Percentiles rank a stretch among this genome's conserved stretches.
phyloP scores from a whole-genome alignment of 2,888 invertebrate species.

The Zygothrica quintamaculata region DNA sequence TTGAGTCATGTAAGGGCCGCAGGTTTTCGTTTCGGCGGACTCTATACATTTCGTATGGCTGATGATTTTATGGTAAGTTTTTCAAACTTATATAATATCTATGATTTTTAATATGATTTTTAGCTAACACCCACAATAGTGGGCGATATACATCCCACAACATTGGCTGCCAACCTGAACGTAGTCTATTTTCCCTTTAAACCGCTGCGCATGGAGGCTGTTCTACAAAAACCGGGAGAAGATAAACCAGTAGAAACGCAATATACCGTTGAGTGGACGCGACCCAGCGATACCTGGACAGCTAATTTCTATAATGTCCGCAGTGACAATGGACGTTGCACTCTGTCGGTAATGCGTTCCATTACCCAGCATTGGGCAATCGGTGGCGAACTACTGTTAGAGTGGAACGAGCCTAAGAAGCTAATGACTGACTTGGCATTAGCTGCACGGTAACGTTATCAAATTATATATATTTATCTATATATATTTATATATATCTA shows the following conservation, averaged over 20 bases:
- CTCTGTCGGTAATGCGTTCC: constrained; percentile 82
- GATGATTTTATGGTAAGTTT: constrained; percentile 80
- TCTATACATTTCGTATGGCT: constrained; percentile 71
- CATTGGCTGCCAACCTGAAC: constrained; percentile 82
- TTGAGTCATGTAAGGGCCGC: constrained; percentile 82
- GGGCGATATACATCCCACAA: constrained; percentile 83
- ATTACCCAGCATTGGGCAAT: constrained; percentile 78
- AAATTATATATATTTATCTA: no score
- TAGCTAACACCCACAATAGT: constrained; percentile 82
- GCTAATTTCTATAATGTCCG: constrained; percentile 80
- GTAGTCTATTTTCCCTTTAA: constrained; percentile 81
- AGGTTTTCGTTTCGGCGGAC: constrained; percentile 83
- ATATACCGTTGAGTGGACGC: constrained; percentile 74
- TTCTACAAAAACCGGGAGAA: constrained; percentile 71
- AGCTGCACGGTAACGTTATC: constrained; percentile 71
- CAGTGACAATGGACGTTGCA: constrained; percentile 76
- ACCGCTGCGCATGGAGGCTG: constrained; percentile 73
- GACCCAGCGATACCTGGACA: constrained; percentile 77
- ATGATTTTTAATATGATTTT: neutral
- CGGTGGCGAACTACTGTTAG: constrained; percentile 81
- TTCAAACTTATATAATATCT: neutral
- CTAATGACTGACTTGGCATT: constrained; percentile 75
- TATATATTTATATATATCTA: neutral
- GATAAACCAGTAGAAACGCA: constrained; percentile 68
- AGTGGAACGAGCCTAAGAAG: constrained; percentile 78